Base-by-base conservation (phyloP, 2,888 invertebrate genomes). In the Pyrochroa serraticornis region DNA sequence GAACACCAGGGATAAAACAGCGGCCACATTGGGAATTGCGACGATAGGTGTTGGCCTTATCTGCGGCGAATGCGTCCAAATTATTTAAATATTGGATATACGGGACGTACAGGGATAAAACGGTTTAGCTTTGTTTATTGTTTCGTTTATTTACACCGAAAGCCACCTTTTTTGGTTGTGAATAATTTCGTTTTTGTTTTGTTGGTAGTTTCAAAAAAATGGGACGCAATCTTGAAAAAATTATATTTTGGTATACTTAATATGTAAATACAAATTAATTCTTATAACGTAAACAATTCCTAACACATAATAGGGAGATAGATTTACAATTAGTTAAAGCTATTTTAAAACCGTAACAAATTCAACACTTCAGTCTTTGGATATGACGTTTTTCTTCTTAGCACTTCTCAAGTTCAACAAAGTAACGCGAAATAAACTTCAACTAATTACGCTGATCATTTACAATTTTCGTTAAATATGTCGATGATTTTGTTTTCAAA, bases 321-420 rank as follows among this genome's bases (percentile, higher is more conserved):
- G 41, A 46, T 56, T 44, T 49, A 32, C 47, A 50, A 45, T 49
- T 45, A 42, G 12, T 58, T 58, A 48, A 53, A 52, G 48, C 58
- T 58, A 53, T 46, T 14, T 56, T 47, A 48, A 58, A 52, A 49
- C 53, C 8, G 58, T 58, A 59, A 52, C 56, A 53, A 62, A 57
- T 57, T 57, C 46, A 54, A 55, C 52, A 54, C 58, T 55, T 65
- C 67, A 67, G 67, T 67, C 67, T 67, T 67, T 60, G 51, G 67
- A 67, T 67, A 67, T 67, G 67, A 62, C 63, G 64, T 22, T 32
- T 48, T 22, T 51, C n/a, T 10, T 49, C 44, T 31, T 49, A 46
- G 44, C 52, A 56, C 50, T 41, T 33, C 14, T 44, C 42, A 33
- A 51, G 44, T 53, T 48, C 37, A 58, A 58, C 47, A 58, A 53